Evolutionary conservation across 2,888 invertebrate genomes (phyloP), one percentile per base, ranked within the genome.

Genomic region (Cerceris rybyensis): DNA sequence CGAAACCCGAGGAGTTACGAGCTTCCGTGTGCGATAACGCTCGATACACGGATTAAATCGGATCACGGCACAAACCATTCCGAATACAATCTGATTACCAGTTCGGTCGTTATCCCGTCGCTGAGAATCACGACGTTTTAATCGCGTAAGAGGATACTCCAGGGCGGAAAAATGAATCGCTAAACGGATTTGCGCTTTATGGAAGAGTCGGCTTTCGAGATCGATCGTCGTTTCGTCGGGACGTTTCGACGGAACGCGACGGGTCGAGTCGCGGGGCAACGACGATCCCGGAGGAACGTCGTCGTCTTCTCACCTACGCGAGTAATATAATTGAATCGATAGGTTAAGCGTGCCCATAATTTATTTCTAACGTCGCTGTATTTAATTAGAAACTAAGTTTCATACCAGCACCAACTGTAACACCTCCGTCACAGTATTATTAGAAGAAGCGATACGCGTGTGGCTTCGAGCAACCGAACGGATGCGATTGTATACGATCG

Each of bases 381-480:
- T 90, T 91, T 90, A 90, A 90, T 88, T 86, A 43, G 85, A 88
- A 88, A 88, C 88, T 87, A 86, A 87, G 87, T 89, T 85, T 75
- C 85, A 82, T 76, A 84, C 80, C 43, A 72, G 82, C 65, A 49
- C 78, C 81, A 88, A 90, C 80, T 88, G 87, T 90, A 90, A 89
- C 85, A 90, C 88, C 87, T 89, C 89, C 85, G 87, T 83, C 87
- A 87, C 91, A 91, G 91, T 91, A 91, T 91, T 91, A 91, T 89
- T 91, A 92, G 91, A 87, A 75, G 65, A 85, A 80, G 77, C 76
- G 59, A 77, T 73, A 78, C 59, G 83, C 70, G 78, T 70, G 78
- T 72, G 77, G 57, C 59, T 66, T 28, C 28, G 49, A 59, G 72
- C 72, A 66, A 60, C 50, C 70, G 78, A 70, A 72, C 54, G 80